These are phyloP conservation scores for Metellina segmentata DNA, from an alignment of 2,888 invertebrate genomes.

Conservation along the genomic window DNA sequence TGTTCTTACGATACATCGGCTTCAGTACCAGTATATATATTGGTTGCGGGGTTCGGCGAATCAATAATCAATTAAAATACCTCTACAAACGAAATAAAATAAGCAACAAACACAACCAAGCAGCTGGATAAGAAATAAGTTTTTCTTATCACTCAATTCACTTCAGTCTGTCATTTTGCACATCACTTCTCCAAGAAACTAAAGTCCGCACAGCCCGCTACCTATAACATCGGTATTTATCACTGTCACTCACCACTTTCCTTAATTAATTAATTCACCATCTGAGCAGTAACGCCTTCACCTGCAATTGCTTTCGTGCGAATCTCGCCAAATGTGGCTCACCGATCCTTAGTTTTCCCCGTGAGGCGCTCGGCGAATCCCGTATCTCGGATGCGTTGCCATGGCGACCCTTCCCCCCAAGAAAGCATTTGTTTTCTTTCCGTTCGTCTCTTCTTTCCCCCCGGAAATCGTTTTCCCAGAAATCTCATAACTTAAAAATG, in stretches of 20 bases:
- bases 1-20: too few species aligned
- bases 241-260: neutral
- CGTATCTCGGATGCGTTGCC: constrained; percentile 68
- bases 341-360: neutral
- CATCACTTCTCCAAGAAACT: too few species aligned
- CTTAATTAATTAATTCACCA: neutral
- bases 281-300: neutral
- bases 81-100: too few species aligned
- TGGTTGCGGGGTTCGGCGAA: too few species aligned
- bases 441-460: constrained; percentile 4
- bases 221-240: neutral
- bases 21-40: too few species aligned
- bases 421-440: constrained; percentile 22
- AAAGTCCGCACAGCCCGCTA: too few species aligned
- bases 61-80: too few species aligned
- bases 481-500: constrained; percentile 24
- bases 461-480: constrained; percentile 11
- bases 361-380: constrained; percentile 59
- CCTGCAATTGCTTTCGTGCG: neutral
- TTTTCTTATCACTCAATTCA: neutral
- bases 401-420: constrained; percentile 44
- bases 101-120: too few species aligned
- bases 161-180: neutral
- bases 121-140: too few species aligned
- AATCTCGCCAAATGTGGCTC: constrained; percentile 13